These are phyloP conservation scores for Gymnoscelis rufifasciata DNA, from an alignment of 2,888 invertebrate genomes.

Conservation along the genomic window DNA sequence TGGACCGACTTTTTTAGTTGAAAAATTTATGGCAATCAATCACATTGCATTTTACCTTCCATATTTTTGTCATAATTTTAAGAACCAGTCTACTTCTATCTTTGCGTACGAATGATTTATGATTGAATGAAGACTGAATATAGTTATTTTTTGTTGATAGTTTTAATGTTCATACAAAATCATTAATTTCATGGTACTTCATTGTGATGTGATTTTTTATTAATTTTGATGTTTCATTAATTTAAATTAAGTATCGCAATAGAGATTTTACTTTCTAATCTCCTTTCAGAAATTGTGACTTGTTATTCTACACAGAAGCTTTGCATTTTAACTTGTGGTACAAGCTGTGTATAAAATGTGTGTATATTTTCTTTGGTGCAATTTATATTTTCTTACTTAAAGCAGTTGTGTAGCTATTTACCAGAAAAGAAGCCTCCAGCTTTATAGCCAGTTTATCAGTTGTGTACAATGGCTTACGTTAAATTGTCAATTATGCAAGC, in stretches of 20 bases:
- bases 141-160: conserved; percentile 51
- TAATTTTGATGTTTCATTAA: conserved; percentile 34
- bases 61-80: conserved; percentile 13
- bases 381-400: background rate
- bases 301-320: conserved; percentile 3
- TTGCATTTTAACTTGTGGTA: conserved; percentile 5
- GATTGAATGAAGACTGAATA: conserved; percentile 74
- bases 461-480: no score
- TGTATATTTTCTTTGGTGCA: background rate
- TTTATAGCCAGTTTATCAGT: no score
- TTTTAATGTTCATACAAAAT: conserved; percentile 35
- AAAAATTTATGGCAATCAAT: conserved; percentile 19
- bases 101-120: conserved; percentile 36
- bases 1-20: conserved; percentile 20
- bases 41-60: conserved; percentile 23
- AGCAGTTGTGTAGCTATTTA: background rate
- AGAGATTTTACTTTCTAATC: conserved; percentile 15
- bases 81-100: conserved; percentile 24
- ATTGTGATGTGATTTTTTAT: conserved; percentile 32
- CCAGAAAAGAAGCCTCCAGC: background rate
- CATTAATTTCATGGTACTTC: conserved; percentile 24
- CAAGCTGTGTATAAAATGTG: background rate
- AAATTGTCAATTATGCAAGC: no score
- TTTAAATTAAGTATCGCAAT: conserved; percentile 28
- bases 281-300: conserved; percentile 5